These are phyloP conservation scores for Syngnathus floridae DNA, from an alignment of 2,113 vertebrate genomes.

Conservation along the genomic window DNA sequence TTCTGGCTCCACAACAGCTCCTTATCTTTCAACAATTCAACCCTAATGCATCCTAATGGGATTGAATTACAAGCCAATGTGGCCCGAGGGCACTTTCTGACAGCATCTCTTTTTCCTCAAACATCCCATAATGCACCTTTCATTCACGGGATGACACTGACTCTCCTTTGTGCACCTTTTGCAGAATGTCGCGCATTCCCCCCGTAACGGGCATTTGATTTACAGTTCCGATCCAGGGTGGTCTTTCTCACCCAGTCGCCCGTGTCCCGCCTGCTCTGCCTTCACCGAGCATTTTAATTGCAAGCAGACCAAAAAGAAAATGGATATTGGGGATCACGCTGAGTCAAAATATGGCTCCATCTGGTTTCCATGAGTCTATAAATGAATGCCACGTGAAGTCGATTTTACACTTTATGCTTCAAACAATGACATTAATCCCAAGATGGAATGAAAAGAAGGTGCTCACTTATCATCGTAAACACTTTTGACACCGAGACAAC, in stretches of 20 bases:
- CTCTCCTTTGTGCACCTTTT: conserved; percentile 25
- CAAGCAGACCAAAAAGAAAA: conserved; percentile 54
- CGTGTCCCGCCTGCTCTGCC: conserved; percentile 55
- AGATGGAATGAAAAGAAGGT: conserved; percentile 9
- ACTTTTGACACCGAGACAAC: background rate
- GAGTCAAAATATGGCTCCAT: conserved; percentile 62
- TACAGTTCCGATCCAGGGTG: conserved; percentile 63
- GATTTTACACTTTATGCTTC: conserved; percentile 59
- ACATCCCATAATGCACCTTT: conserved; percentile 43
- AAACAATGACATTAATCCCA: conserved; percentile 53
- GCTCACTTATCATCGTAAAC: background rate
- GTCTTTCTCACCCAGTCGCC: conserved; percentile 49
- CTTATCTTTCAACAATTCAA: conserved; percentile 61
- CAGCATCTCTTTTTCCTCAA: conserved; percentile 43
- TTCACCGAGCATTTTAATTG: conserved; percentile 58
- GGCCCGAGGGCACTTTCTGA: conserved; percentile 38
- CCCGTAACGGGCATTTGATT: conserved; percentile 48
- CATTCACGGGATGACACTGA: conserved; percentile 38
- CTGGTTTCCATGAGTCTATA: conserved; percentile 53
- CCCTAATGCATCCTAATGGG: conserved; percentile 55
- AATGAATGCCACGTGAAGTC: conserved; percentile 60
- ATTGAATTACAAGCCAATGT: conserved; percentile 49
- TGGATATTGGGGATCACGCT: conserved; percentile 59
- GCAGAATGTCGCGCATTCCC: conserved; percentile 50
- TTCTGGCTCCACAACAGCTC: conserved; percentile 54